phyloP scores from a whole-genome alignment of 2,888 invertebrate species.

The Hipparchia semele region DNA sequence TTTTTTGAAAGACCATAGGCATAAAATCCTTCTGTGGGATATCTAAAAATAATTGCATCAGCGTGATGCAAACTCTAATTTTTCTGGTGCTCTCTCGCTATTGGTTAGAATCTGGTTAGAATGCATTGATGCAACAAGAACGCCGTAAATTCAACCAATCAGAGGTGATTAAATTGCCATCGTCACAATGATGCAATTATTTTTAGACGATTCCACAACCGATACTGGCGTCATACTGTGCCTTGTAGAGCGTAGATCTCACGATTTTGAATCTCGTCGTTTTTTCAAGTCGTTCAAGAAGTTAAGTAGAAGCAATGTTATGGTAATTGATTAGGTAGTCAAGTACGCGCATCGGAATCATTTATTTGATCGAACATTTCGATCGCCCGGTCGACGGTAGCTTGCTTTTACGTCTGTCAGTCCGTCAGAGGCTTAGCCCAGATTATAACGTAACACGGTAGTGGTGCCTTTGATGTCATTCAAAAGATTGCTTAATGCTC shows the following conservation, averaged over 20 bases:
- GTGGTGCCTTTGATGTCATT: slow-evolving; percentile 71
- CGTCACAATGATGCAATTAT: no score
- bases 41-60: no score
- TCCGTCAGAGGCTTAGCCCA: slow-evolving; percentile 66
- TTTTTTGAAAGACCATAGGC: no score
- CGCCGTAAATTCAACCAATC: no score
- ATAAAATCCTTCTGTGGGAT: no score
- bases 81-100: no score
- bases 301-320: slow-evolving; percentile 50
- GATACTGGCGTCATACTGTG: no score
- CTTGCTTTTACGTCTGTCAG: slow-evolving; percentile 76
- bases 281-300: not conserved
- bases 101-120: no score
- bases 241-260: not conserved
- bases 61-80: no score
- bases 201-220: no score
- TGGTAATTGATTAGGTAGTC: slow-evolving; percentile 78
- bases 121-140: no score
- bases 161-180: no score
- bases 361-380: slow-evolving; percentile 71
- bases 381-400: slow-evolving; percentile 60
- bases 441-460: slow-evolving; percentile 82
- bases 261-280: not conserved
- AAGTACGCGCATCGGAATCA: slow-evolving; percentile 69
- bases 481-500: slow-evolving; percentile 68